A percentile compares a stretch with the other conserved stretches of the same genome.
Conservation (phyloP, 53 echinoderm and acorn worm genomes). For the Temnopleurus reevesii region DNA sequence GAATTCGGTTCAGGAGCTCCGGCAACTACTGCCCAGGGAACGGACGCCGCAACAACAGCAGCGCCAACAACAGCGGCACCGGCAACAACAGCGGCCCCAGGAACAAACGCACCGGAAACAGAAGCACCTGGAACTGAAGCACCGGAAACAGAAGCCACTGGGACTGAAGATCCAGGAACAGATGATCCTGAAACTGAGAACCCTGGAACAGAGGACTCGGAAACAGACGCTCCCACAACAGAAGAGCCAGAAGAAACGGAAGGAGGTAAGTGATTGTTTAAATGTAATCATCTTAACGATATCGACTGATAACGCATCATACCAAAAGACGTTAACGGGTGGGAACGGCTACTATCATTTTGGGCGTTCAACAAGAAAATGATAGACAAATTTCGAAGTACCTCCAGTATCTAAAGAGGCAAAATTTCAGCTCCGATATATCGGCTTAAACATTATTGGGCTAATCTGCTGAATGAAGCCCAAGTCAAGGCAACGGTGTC, state of each 20-base stretch:
- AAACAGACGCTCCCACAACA: background rate
- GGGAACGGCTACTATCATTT: too few species aligned
- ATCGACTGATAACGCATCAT: too few species aligned
- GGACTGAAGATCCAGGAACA: background rate
- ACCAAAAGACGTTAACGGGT: too few species aligned
- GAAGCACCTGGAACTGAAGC: background rate
- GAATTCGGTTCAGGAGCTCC: background rate
- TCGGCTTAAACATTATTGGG: too few species aligned
- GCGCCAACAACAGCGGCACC: background rate
- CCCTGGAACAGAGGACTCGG: background rate
- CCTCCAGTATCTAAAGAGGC: too few species aligned
- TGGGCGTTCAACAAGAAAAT: too few species aligned
- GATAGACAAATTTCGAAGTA: too few species aligned
- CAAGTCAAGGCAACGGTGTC: too few species aligned
- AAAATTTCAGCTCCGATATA: too few species aligned
- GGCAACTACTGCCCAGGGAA: background rate
- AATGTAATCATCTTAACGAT: too few species aligned
- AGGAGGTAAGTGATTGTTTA: too few species aligned
- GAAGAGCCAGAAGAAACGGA: background rate
- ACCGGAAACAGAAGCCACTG: background rate
- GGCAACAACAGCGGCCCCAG: background rate
- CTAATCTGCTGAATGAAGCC: too few species aligned
- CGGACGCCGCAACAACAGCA: background rate
- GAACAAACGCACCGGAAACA: background rate
- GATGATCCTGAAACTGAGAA: background rate